Conservation (phyloP, 2,888 invertebrate genomes). For the Plagiodera versicolora region DNA sequence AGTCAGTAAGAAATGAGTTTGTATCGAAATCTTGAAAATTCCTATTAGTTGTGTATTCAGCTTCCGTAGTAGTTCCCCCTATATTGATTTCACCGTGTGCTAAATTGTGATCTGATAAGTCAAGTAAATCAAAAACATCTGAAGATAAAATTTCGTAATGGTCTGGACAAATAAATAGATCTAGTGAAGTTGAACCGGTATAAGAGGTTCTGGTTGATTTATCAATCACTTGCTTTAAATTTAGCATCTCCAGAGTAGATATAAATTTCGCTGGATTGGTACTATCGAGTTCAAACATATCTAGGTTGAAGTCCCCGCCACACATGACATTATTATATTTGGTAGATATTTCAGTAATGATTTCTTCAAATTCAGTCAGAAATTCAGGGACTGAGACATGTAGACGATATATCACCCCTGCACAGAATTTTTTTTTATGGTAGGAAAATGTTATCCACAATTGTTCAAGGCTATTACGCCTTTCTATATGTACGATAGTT, state of each 20-base stretch:
- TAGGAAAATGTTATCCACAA: neutral
- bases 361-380: neutral
- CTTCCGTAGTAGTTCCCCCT: neutral
- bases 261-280: neutral
- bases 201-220: neutral
- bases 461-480: neutral
- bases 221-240: neutral
- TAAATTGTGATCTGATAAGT: neutral
- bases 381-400: neutral
- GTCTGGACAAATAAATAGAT: neutral
- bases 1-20: neutral
- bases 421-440: neutral
- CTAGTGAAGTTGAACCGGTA: neutral
- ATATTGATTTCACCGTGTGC: neutral
- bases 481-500: neutral
- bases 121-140: conserved; percentile 1
- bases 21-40: neutral
- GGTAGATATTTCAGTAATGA: neutral
- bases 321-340: conserved; percentile 3
- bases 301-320: conserved; percentile 5
- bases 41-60: neutral
- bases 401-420: neutral
- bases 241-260: neutral
- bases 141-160: neutral
- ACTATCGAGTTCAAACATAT: neutral